phyloP scores from a whole-genome alignment of 1,140 invertebrate genomes.

The Euglossa dilemma region DNA sequence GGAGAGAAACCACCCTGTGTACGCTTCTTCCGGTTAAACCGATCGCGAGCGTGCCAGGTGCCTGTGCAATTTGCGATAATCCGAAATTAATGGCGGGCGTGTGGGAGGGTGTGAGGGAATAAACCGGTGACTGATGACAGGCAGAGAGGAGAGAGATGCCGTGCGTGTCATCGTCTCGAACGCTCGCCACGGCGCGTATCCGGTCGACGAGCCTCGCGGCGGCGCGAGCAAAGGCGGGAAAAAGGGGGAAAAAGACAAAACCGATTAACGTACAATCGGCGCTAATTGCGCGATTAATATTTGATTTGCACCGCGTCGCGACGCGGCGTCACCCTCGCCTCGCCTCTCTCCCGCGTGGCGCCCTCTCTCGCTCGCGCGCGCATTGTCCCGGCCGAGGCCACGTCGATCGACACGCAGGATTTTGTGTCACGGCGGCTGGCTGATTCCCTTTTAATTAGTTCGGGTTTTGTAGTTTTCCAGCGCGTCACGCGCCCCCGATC shows the following conservation, averaged over 20 bases:
- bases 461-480: constrained; percentile 74
- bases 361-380: not conserved
- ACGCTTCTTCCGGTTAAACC: not conserved
- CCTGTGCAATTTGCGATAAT: constrained; percentile 66
- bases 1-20: too few relatives aligned
- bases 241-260: constrained; percentile 67
- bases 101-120: constrained; percentile 45
- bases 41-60: not conserved
- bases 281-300: constrained; percentile 80
- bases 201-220: constrained; percentile 30
- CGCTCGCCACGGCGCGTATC: constrained; percentile 4
- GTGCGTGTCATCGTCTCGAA: constrained; percentile 45
- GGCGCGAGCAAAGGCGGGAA: constrained; percentile 49
- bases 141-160: constrained; percentile 38
- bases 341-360: not conserved
- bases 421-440: constrained; percentile 50
- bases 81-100: constrained; percentile 70
- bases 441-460: constrained; percentile 79
- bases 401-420: constrained; percentile 41
- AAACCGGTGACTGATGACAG: constrained; percentile 72
- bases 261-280: constrained; percentile 77
- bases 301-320: constrained; percentile 71
- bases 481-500: constrained; percentile 60
- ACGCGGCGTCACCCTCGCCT: constrained; percentile 8
- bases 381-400: not conserved